Base-by-base conservation (phyloP, 2,888 invertebrate species). In the Resseliella maxima region DNA sequence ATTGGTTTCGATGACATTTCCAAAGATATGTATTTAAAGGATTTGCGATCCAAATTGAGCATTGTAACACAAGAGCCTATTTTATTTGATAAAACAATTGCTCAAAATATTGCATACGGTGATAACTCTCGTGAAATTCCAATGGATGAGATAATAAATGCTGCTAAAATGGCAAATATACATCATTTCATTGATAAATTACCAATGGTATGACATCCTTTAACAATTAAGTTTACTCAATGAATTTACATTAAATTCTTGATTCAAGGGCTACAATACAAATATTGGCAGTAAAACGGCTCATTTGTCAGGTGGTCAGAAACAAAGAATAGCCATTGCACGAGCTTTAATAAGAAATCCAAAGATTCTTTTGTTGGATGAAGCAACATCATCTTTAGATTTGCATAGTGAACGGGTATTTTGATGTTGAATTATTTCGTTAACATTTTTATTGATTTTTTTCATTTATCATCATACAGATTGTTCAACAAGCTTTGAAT, bases 91-190 rank as follows among this genome's bases (percentile, higher is more conserved):
- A 93, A 95, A 83, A 94, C 94, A 85, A 96, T 97, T 85, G 93
- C 94, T 0, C 96, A 97, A 89, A 97, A 97, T 90, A 97, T 98
- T 89, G 95, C 95, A 0, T 97, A 97, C 89, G 97, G 97, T 0
- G 96, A 96, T 91, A 96, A 95, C 89, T 92, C 92, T 0, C 91
- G 96, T 0, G 88, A 88, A 0, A 94, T 95, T n/a, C 89, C 93
- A 0, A 94, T 95, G 90, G 93, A 94, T 6, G 96, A 96, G 89
- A 93, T 96, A 81, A 95, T 96, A 18, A 92, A 91, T 5, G 95
- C 95, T 0, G 95, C 96, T 0, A 94, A 94, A 89, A 93, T 93
- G 87, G 96, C 96, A 0, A 96, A 96, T 89, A 95, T 96, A 85
- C 96, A 97, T 88, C 91, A 92, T 12, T 97, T 96, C 88, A 94